Conservation (phyloP, 2,113 vertebrate genomes). For the Protobothrops flavoviridis region DNA sequence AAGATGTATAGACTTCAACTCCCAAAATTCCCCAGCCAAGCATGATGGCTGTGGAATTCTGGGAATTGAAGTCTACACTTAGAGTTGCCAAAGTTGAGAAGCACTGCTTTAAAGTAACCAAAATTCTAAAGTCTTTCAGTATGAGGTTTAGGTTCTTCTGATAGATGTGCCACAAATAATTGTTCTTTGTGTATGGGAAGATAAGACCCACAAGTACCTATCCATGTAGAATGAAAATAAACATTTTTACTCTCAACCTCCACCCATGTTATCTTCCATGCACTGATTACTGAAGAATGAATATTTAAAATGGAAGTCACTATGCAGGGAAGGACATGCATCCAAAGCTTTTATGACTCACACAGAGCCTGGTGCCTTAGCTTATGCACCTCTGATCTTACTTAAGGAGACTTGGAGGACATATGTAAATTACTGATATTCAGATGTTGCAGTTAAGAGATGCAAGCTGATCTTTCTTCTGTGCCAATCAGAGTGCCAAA, state of each 20-base stretch:
- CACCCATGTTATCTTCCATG: neutral
- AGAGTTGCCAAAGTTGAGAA: neutral
- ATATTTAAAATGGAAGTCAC: neutral
- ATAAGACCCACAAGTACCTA: constrained; percentile 49
- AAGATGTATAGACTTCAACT: neutral
- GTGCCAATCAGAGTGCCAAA: neutral
- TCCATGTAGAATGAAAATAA: neutral
- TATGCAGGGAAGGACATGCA: neutral
- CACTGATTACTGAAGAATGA: neutral
- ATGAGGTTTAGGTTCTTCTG: constrained; percentile 43
- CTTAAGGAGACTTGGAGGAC: neutral
- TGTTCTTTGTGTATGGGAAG: constrained; percentile 34
- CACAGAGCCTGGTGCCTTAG: neutral
- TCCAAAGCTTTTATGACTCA: neutral
- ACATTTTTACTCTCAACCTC: neutral
- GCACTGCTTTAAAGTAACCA: constrained; percentile 4
- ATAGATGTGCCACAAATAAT: constrained; percentile 39
- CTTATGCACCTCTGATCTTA: neutral
- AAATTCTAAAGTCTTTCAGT: neutral
- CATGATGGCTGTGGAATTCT: neutral
- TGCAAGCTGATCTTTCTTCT: neutral
- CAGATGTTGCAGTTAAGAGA: neutral
- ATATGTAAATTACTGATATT: neutral
- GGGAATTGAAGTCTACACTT: neutral
- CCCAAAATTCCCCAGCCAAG: neutral